Evolutionary conservation across 2,888 invertebrate genomes (phyloP), one percentile per base, ranked within the genome.

Genomic region (Pyrocoelia pectoralis): DNA sequence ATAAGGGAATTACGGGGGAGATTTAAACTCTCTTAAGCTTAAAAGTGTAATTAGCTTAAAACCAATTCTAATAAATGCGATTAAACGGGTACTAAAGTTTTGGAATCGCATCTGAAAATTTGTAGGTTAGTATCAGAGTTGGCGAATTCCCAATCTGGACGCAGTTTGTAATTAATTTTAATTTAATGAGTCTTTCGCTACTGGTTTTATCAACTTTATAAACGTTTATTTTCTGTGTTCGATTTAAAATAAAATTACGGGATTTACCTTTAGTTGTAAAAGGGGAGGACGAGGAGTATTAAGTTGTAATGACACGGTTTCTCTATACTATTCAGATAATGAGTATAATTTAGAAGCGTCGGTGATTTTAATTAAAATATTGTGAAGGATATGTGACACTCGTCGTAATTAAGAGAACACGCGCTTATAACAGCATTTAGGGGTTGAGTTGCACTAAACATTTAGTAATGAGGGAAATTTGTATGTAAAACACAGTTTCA

Each of bases 401-500:
- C 24, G 55, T 24, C 53, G 62, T 59, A 66, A 56, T 66, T 59
- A 62, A 66, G 62, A 56, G 50, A 62, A 56, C 62, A 62, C 49
- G 24, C 24, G 52, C 52, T 55, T 56, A 55, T 56, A 53, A 62
- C 54, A 62, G 53, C 58, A 41, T 62, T 62, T 56, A 54, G 55
- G 62, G 62, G 51, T 55, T 38, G 59, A 58, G 46, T 46, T 59
- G 62, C 61, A 62, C 62, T 62, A 54, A 53, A 56, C 51, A 60
- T 62, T 59, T 62, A 62, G 64, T 68, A 68, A 68, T 68, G 65
- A 65, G 58, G 54, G 51, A 61, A 58, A 67, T 68, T 67, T 68
- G 65, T 67, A 68, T 68, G 68, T 61, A 65, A 67, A 68, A 63
- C 56, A 54, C 49, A 58, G 62, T 62, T 57, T 55, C 51, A 54